Base-by-base conservation (phyloP, 1,140 invertebrate species). In the Vanessa atalanta region DNA sequence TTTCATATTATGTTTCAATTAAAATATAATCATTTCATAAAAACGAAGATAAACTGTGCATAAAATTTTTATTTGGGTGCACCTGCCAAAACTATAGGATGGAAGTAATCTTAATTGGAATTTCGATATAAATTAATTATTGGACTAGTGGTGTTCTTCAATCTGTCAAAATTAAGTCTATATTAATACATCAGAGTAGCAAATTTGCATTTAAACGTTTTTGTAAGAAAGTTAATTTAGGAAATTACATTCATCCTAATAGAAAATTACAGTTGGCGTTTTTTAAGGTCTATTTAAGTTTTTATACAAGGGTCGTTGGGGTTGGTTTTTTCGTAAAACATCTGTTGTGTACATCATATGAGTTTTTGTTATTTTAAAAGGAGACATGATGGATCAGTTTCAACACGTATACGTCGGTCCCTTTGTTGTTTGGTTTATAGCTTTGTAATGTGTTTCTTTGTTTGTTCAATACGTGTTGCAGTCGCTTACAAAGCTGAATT, bases 311-410 rank as follows among this genome's bases (percentile, higher is more conserved):
- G 83, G 81, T 84, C 76, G 84, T 79, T 80, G 83, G 87, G 86
- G 85, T 85, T 77, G 82, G 75, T 84, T 91, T 91, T 92, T 92
- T 91, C 90, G 79, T 65, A 88, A 90, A 90, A 89, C 90, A 92
- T 92, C 90, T 92, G 90, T 92, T 92, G 88, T 90, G 83, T 90
- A 80, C 76, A 85, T 86, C 84, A 83, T 87, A 88, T 86, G 88
- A 88, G 86, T 89, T 89, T 92, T 91, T 90, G 87, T 90, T 90
- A 90, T 92, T 90, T 90, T 86, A 91, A 90, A 92, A 92, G 89
- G 88, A 90, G 89, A 91, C 90, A 90, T 91, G 90, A 92, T 91
- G 89, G 89, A 92, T 92, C 90, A 91, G 90, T 91, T 91, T 92
- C 90, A 92, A 92, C 90, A 90, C 89, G 84, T 90, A 90, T 83